Conservation (phyloP, 2,888 invertebrate species). For the Pterostichus niger region DNA sequence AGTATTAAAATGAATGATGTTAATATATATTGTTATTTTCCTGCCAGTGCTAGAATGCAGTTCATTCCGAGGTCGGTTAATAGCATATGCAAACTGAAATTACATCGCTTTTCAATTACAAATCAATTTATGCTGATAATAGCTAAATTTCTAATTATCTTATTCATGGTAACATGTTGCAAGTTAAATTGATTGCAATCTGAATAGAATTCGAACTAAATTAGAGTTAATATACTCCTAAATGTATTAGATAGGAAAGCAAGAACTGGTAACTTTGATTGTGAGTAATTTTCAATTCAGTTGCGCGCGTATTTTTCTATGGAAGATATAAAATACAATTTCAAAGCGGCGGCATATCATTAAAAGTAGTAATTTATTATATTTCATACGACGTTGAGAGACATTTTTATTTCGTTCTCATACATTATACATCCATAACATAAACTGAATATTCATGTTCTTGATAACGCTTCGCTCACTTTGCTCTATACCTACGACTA, state of each 20-base stretch:
- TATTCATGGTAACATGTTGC: not conserved
- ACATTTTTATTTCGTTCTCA: conserved; percentile 20
- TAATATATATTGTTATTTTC: too few relatives aligned
- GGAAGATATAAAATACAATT: not conserved
- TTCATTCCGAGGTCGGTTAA: too few relatives aligned
- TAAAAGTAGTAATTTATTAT: conserved; percentile 30
- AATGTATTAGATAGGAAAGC: not conserved
- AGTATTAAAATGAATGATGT: too few relatives aligned
- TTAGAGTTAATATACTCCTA: not conserved
- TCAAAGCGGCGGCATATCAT: not conserved
- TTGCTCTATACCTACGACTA: not conserved
- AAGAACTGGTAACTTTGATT: not conserved
- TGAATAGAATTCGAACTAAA: not conserved
- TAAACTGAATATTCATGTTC: conserved; percentile 16
- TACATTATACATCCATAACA: conserved; percentile 12
- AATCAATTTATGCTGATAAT: conserved; percentile 36
- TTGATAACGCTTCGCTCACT: conserved; percentile 30
- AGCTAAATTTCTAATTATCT: conserved; percentile 39
- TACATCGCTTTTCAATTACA: conserved; percentile 28
- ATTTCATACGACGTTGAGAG: conserved; percentile 3
- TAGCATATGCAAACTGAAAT: not conserved
- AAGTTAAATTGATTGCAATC: not conserved
- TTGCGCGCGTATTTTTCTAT: too few relatives aligned
- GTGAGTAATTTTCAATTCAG: too few relatives aligned
- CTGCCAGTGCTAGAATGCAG: too few relatives aligned